These are phyloP conservation scores for Pangasius sanitwongsei DNA, from an alignment of 2,797 vertebrate species.

Conservation along the genomic window DNA sequence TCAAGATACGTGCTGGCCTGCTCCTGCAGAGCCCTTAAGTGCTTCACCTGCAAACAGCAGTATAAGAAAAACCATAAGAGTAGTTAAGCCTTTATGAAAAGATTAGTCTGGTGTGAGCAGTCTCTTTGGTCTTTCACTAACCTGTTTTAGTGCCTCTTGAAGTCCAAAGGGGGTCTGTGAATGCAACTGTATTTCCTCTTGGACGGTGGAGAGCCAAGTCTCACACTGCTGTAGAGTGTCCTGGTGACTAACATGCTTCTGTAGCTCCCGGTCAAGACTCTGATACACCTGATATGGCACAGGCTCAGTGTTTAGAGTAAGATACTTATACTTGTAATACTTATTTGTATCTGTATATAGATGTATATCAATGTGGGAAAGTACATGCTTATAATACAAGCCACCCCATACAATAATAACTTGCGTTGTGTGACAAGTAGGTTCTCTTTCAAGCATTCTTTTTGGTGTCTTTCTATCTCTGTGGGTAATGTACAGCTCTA, in stretches of 20 bases:
- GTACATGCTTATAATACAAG: neutral
- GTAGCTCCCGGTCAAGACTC: constrained; percentile 92
- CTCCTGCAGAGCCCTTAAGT: constrained; percentile 89
- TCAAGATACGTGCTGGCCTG: constrained; percentile 95
- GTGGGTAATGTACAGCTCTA: neutral
- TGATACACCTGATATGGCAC: constrained; percentile 84
- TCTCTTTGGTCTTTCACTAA: constrained; percentile 7
- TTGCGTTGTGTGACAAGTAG: neutral
- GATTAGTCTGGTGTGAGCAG: neutral
- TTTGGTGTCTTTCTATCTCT: neutral
- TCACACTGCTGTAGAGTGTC: constrained; percentile 93
- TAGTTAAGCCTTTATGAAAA: neutral
- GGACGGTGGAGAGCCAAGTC: constrained; percentile 85
- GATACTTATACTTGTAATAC: neutral
- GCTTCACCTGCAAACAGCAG: constrained; percentile 81
- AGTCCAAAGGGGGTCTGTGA: constrained; percentile 81
- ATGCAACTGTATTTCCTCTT: constrained; percentile 80
- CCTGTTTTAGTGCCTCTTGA: constrained; percentile 78
- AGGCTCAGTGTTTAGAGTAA: constrained; percentile 2
- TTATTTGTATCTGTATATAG: neutral
- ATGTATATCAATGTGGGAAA: neutral
- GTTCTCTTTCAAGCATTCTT: neutral
- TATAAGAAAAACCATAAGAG: neutral
- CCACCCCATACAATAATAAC: neutral
- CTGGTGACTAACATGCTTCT: constrained; percentile 92